These are phyloP conservation scores for Chloroceryle inda DNA, from an alignment of 2,797 vertebrate species.

Conservation along the genomic window DNA sequence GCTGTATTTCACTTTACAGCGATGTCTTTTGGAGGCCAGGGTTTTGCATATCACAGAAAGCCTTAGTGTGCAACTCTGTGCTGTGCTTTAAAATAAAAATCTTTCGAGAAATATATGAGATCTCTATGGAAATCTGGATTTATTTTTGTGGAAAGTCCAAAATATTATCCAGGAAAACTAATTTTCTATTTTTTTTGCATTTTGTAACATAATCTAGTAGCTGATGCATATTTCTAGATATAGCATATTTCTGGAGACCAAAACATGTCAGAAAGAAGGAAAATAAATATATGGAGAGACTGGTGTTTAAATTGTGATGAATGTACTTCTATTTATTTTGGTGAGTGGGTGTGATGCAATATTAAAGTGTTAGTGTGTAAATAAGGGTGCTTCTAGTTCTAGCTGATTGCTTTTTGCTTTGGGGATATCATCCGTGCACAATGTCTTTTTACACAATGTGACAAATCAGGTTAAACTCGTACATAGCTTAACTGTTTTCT, in stretches of 20 bases:
- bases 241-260: conserved; percentile 81
- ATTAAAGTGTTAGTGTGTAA: conserved; percentile 75
- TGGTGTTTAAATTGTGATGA: conserved; percentile 81
- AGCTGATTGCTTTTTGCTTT: conserved; percentile 27
- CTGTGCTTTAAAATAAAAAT: conserved; percentile 75
- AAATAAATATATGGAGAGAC: conserved; percentile 82
- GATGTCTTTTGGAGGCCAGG: conserved; percentile 75
- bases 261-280: conserved; percentile 80
- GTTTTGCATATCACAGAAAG: conserved; percentile 78
- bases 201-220: conserved; percentile 80
- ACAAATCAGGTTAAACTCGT: conserved; percentile 76
- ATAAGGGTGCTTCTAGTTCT: conserved; percentile 70
- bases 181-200: conserved; percentile 76
- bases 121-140: conserved; percentile 76
- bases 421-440: conserved; percentile 72
- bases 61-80: conserved; percentile 77
- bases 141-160: conserved; percentile 82
- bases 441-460: conserved; percentile 77
- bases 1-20: conserved; percentile 71
- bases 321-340: conserved; percentile 84
- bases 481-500: conserved; percentile 74
- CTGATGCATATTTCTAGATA: conserved; percentile 79
- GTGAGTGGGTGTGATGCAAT: conserved; percentile 79
- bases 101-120: conserved; percentile 69
- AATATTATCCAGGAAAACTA: conserved; percentile 78